phyloP scores from a whole-genome alignment of 2,113 vertebrate genomes.

The Uropsilus gracilis region DNA sequence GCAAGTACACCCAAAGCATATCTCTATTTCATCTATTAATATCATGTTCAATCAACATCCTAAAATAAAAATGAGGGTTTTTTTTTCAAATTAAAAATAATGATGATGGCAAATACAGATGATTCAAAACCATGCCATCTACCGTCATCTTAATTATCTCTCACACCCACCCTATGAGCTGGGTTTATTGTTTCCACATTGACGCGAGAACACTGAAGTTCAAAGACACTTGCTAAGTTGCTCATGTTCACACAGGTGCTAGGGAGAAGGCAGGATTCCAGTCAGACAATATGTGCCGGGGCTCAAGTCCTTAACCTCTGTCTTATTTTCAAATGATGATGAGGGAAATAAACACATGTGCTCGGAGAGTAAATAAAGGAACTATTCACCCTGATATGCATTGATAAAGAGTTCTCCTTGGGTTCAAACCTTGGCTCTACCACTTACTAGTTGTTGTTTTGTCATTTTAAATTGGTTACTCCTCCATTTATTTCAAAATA shows the following conservation, averaged over 20 bases:
- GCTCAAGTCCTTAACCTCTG: neutral
- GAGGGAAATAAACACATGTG: neutral
- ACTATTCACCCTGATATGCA: neutral
- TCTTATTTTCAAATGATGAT: neutral
- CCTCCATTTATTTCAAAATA: neutral
- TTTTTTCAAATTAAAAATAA: constrained; percentile 19
- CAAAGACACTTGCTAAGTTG: neutral
- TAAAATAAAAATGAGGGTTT: neutral
- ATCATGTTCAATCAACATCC: neutral
- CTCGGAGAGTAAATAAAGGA: neutral
- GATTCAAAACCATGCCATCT: neutral
- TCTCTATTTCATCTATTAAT: neutral
- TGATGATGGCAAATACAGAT: neutral
- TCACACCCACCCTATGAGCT: neutral
- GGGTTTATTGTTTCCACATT: neutral
- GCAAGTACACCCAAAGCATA: neutral
- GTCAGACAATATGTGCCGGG: neutral
- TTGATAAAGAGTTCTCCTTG: neutral
- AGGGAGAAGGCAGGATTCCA: neutral
- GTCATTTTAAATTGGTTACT: neutral
- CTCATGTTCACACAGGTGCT: neutral
- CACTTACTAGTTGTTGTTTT: neutral
- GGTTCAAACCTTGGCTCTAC: neutral
- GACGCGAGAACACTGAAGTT: neutral
- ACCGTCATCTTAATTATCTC: neutral